Base-by-base conservation (phyloP, 2,113 vertebrate species). In the Channa maculata region DNA sequence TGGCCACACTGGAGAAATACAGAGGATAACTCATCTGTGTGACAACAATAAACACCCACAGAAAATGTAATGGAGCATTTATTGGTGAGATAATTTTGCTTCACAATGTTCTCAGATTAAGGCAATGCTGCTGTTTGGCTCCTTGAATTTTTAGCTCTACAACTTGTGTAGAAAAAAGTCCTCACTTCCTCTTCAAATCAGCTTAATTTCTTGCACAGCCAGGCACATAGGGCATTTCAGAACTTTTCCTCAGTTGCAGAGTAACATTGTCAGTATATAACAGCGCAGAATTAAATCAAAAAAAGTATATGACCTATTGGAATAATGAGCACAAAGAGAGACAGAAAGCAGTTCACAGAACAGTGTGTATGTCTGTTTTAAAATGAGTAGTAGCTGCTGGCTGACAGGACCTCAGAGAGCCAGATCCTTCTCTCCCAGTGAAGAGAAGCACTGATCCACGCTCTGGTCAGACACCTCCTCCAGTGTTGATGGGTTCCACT, bases 401-500 rank as follows among this genome's bases (percentile, higher is more conserved):
- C 49, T 55, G 50, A 51, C 62, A 2, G 15, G 39, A 4, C 60
- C 2, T 95, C 89, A 96, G 69, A 98, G 82, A 75, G 84, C 91
- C 81, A 99, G 95, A 58, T 99, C 97, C 0, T 75, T 74, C 2
- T 79, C 94, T 82, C 96, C 97, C 82, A 98, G 89, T 0, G 97
- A 91, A 53, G 95, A 91, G 86, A 99, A 97, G 67, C 95, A 93
- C 43, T 85, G 61, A 0, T 97, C 94, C 90, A 99, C 46, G 8
- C 80, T 87, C 83, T 95, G 92, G 12, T 96, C 94, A 0, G 95
- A 94, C 70, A 99, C 94, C 53, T 95, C 96, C 83, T 96, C 95
- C 57, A 96, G 90, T 0, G 90, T 36, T 10, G 94, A 82, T 9
- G 98, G 98, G 52, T 92, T 97, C 98, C 98, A 99, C 80, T 87